These are phyloP conservation scores for Drosophila kikkawai DNA, from an alignment of 1,140 invertebrate genomes.

Conservation along the genomic window DNA sequence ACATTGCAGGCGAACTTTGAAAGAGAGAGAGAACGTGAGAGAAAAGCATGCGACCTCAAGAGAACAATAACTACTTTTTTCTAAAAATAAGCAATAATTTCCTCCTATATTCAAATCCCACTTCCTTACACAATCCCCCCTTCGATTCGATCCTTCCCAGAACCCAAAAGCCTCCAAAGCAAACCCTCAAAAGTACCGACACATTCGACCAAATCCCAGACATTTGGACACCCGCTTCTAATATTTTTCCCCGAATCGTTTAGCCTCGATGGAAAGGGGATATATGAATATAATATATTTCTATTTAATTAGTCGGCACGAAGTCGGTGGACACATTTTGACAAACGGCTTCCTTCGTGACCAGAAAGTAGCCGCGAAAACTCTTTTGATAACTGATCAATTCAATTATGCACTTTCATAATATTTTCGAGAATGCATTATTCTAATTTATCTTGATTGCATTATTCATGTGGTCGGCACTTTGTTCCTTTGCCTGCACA, in stretches of 20 bases:
- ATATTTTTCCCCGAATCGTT: slow-evolving; percentile 45
- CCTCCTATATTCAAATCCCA: background rate
- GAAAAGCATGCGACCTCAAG: no score
- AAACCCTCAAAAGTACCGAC: slow-evolving; percentile 26
- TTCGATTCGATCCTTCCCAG: background rate
- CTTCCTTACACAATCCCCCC: background rate
- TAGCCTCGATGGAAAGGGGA: slow-evolving; percentile 13
- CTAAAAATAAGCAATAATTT: no score
- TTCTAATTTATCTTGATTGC: slow-evolving; percentile 29
- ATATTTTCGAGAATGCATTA: slow-evolving; percentile 43
- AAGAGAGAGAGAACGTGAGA: no score
- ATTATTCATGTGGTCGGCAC: slow-evolving; percentile 71
- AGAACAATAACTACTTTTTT: no score
- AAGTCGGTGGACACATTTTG: slow-evolving; percentile 67
- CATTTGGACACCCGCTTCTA: slow-evolving; percentile 57
- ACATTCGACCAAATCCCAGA: slow-evolving; percentile 27
- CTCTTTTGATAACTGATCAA: slow-evolving; percentile 47
- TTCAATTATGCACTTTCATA: slow-evolving; percentile 36
- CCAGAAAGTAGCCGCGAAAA: slow-evolving; percentile 49
- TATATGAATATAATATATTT: slow-evolving; percentile 57
- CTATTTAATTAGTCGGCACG: slow-evolving; percentile 70
- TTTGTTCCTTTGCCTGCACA: slow-evolving; percentile 38
- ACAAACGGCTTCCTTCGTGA: slow-evolving; percentile 74
- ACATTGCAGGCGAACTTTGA: no score
- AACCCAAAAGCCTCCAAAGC: background rate